Evolutionary conservation across 2,113 vertebrate genomes (phyloP), one percentile per base, ranked within the genome.

Genomic region (Pogonocichla stellata): DNA sequence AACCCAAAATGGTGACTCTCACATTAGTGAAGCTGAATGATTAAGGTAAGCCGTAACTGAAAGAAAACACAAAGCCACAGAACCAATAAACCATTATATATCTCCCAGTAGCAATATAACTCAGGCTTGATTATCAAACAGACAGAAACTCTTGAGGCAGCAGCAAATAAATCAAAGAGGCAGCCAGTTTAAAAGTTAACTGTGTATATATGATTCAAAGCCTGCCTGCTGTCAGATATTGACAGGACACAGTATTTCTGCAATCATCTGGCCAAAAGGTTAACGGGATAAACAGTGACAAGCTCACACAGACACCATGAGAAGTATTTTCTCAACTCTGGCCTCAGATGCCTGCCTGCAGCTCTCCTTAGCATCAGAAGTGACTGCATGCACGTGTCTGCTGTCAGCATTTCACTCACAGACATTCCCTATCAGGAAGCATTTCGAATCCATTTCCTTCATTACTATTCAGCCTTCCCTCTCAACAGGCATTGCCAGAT

Each of bases 101-200:
- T 80, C 34, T 92, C 51, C 72, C 66, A 45, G 33, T 2, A 80
- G 47, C 56, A 96, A 56, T 43, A n/a, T 56, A 90, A 83, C 81
- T 88, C 71, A 95, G 79, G 64, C 56, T 67, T 19, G 67, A 78
- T 86, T 93, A 94, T 83, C 74, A 71, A 94, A 64, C 47, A 92
- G 74, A 90, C 47, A 80, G 92, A 93, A 96, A 60, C 47, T 92
- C 88, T 89, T 60, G 79, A 96, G 75, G 94, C 28, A 14, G 75
- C 90, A 92, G 67, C 56, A 88, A 67, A 96, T 97, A 96, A 95
- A 96, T 96, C 90, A 92, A 86, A 92, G 56, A 56, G 22, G 34
- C 71, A 74, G 34, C 47, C 72, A 82, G 94, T 86, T 96, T 90
- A 74, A 88, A 95, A 95, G 90, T 67, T 88, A 80, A 80, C 75